Evolutionary conservation across 2,888 invertebrate genomes (phyloP).

Genomic region (Dicyrtomina minuta): DNA sequence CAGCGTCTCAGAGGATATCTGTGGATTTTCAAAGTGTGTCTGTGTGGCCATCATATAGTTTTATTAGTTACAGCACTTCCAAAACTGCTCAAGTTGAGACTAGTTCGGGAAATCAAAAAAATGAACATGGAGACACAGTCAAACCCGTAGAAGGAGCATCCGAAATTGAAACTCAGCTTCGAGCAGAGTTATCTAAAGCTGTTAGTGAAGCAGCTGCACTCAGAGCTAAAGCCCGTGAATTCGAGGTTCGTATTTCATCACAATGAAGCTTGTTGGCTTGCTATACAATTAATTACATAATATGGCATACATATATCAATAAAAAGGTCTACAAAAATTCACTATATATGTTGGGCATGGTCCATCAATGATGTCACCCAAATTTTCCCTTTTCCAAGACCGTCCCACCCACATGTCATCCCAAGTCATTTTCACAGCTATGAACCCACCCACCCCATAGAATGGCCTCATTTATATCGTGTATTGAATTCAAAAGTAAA

Average conservation of each 20-base stretch:
- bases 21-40: not conserved
- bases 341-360: no score
- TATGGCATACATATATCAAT: no score
- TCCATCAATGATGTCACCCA: no score
- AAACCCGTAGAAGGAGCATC: conserved; percentile 15
- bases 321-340: no score
- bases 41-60: not conserved
- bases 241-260: conserved; percentile 51
- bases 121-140: not conserved
- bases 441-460: no score
- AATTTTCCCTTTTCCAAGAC: no score
- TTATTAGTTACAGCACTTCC: not conserved
- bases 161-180: conserved; percentile 36
- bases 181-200: conserved; percentile 43
- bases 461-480: no score
- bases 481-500: no score
- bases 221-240: conserved; percentile 41
- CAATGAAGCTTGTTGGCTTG: not conserved
- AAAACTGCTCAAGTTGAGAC: conserved; percentile 1
- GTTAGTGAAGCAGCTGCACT: conserved; percentile 42
- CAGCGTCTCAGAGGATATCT: not conserved
- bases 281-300: not conserved
- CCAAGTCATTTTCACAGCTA: no score
- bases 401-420: no score
- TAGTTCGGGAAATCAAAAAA: not conserved